phyloP scores from a whole-genome alignment of 2,113 vertebrate genomes.

The Gymnocephalus cernua region DNA sequence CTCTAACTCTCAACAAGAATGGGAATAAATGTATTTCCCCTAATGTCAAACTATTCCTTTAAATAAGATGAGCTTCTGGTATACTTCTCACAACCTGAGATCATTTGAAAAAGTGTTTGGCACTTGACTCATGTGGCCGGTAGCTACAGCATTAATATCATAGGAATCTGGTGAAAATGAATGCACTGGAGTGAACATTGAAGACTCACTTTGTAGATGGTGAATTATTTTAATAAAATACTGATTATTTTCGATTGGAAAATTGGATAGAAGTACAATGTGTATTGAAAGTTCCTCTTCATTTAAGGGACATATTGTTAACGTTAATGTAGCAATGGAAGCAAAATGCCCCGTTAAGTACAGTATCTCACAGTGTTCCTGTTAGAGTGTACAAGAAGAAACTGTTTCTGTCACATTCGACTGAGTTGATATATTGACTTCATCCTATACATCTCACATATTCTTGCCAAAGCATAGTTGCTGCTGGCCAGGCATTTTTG shows the following conservation, averaged over 20 bases:
- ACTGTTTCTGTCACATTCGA: conserved; percentile 3
- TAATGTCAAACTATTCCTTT: background rate
- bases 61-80: background rate
- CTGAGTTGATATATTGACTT: conserved; percentile 28
- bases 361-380: background rate
- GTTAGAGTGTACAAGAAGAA: background rate
- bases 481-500: background rate
- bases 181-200: background rate
- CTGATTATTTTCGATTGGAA: background rate
- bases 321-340: background rate
- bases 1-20: background rate
- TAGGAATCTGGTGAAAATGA: background rate
- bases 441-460: background rate
- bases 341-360: background rate
- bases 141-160: background rate
- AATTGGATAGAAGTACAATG: background rate
- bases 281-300: background rate
- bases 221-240: background rate
- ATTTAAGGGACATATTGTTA: background rate
- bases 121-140: background rate
- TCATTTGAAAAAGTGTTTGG: background rate
- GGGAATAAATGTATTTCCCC: background rate
- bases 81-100: background rate
- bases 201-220: background rate
- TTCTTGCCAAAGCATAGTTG: background rate